Evolutionary conservation across 35 echinoderm and acorn worm genomes (phyloP), one percentile per base, ranked within the genome.

Genomic region (Acanthaster planci): DNA sequence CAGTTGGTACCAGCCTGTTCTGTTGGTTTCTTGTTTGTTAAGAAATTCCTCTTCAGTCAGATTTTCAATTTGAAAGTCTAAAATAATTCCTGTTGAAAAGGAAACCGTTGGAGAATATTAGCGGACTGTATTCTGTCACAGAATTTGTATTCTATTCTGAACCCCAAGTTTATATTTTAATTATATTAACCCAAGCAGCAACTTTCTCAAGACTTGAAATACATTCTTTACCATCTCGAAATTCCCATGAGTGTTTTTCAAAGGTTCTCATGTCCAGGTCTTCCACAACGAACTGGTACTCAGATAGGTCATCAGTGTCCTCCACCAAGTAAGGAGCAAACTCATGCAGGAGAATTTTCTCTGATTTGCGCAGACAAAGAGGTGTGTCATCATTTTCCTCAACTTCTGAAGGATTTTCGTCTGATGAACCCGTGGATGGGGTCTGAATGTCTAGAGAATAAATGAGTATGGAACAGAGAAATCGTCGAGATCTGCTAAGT

Each of bases 1-100:
- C 2, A 90, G 82, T 15, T 90, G 52, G 64, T 58, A 90, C 59
- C 82, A 72, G 26, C 89, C 89, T 29, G 84, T 38, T 85, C 89
- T 77, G 34, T 85, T 77, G 23, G 84, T 39, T 54, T 59, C 82
- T 36, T 64, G 89, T 78, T 77, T 52, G 23, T 55, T 77, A 1
- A 38, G 60, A 54, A 85, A 90, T 39, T 52, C 38, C 8, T 90
- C 89, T 19, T 53, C 40, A 1, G 89, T 79, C 22, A 90, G 30
- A 17, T 22, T 52, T 17, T 85, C 89, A 58, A 90, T 85, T 77
- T 85, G 38, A 79, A 90, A 90, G 37, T 85, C 82, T 22, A 23
- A 52, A 30, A 90, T 79, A 79, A 37, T 35, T 60, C 89, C 89
- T 90, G 81, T 8, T 84, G 27, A 51, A 76, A 53, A 7, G 38